A percentile compares a stretch with the other conserved stretches of the same genome.
These are phyloP conservation scores for Linyphia triangularis DNA, from an alignment of 2,888 invertebrate species.

Conservation along the genomic window DNA sequence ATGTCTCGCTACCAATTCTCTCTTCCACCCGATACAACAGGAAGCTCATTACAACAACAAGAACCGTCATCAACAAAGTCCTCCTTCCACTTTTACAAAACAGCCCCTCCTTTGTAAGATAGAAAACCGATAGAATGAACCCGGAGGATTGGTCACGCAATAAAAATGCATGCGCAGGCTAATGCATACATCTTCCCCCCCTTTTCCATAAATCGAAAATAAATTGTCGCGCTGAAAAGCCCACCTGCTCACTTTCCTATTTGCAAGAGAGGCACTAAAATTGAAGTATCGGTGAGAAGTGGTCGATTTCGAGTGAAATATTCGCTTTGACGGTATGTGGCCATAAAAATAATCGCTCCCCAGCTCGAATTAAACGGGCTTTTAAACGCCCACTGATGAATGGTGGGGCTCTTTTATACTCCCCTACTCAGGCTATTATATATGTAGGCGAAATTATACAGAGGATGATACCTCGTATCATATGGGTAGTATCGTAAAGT, in stretches of 20 bases:
- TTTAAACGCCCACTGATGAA: conserved; percentile 69
- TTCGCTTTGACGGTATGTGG: conserved; percentile 54
- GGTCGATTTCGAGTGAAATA: conserved; percentile 71
- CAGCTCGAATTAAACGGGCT: conserved; percentile 67
- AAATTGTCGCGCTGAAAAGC: conserved; percentile 67
- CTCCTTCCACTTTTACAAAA: neutral
- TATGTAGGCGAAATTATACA: conserved; percentile 54
- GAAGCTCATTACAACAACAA: too few relatives aligned
- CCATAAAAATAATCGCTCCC: conserved; percentile 71
- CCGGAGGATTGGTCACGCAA: conserved; percentile 37
- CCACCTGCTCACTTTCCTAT: conserved; percentile 48
- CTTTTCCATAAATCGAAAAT: conserved; percentile 70
- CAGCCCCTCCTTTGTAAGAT: too few relatives aligned
- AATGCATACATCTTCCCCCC: conserved; percentile 45
- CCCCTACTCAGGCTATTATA: conserved; percentile 10
- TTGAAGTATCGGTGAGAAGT: conserved; percentile 62
- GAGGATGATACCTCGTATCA: neutral
- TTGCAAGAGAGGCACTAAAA: neutral
- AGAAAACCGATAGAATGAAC: neutral
- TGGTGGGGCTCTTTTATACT: conserved; percentile 16
- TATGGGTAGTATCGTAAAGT: neutral
- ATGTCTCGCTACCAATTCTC: too few relatives aligned
- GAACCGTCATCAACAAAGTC: neutral
- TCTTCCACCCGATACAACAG: too few relatives aligned
- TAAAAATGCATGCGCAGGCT: conserved; percentile 54